A percentile compares a stretch with the other conserved stretches of the same genome.
phyloP scores from a whole-genome alignment of 2,113 vertebrate species.

The Haemorhous mexicanus region DNA sequence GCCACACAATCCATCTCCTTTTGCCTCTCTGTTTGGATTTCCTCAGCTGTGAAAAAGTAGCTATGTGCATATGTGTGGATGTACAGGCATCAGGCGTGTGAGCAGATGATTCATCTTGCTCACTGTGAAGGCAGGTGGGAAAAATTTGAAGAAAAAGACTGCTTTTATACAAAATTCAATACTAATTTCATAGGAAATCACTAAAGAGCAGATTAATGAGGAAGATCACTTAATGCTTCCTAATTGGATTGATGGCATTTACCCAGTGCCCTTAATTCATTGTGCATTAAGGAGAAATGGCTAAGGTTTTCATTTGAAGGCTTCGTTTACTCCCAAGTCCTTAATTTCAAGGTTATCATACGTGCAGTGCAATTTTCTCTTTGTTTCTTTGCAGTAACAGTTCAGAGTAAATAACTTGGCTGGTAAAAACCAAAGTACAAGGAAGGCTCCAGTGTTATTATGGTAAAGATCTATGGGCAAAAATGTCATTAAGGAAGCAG shows the following conservation, averaged over 20 bases:
- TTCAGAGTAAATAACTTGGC: neutral
- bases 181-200: conserved; percentile 25
- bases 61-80: neutral
- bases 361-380: neutral
- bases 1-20: neutral
- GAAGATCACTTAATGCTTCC: neutral
- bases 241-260: conserved; percentile 44
- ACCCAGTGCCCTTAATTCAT: conserved; percentile 1
- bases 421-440: conserved; percentile 2
- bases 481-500: neutral
- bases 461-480: neutral
- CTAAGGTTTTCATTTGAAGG: neutral
- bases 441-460: neutral
- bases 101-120: neutral
- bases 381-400: neutral
- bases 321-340: conserved; percentile 7
- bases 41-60: neutral
- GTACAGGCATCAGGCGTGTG: neutral
- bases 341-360: conserved; percentile 41
- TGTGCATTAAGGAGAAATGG: neutral
- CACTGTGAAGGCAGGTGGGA: neutral
- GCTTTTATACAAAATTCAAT: conserved; percentile 23
- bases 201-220: conserved; percentile 33
- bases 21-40: neutral
- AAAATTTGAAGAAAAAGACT: neutral